Evolutionary conservation across 2,797 vertebrate species (phyloP).

Genomic region (Rhincodon typus): DNA sequence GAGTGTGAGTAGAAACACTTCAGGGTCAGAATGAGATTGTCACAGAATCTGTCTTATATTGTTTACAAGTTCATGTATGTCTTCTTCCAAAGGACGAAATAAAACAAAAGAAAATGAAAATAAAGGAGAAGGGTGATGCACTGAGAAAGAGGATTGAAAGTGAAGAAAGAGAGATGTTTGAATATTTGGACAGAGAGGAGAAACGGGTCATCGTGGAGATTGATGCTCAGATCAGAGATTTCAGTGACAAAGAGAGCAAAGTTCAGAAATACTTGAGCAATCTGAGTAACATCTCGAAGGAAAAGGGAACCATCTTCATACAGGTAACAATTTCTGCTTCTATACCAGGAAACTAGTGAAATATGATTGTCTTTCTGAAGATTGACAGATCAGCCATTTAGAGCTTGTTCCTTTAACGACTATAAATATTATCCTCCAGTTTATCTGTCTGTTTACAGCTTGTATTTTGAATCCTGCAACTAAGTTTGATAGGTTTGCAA

Average conservation of each 20-base stretch:
- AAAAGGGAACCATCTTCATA: background rate
- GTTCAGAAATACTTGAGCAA: background rate
- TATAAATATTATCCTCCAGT: background rate
- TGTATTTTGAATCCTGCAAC: background rate
- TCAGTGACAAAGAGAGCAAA: background rate
- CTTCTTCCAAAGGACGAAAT: background rate
- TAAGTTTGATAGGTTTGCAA: background rate
- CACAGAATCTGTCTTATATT: background rate
- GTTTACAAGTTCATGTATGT: background rate
- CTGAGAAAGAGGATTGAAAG: constrained; percentile 60
- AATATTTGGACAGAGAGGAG: constrained; percentile 57
- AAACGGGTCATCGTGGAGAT: constrained; percentile 50
- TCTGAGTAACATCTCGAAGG: background rate
- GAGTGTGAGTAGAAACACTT: background rate
- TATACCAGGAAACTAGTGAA: background rate
- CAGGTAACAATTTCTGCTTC: background rate
- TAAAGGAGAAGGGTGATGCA: constrained; percentile 56
- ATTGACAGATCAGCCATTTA: background rate
- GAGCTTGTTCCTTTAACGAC: background rate
- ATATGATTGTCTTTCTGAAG: background rate
- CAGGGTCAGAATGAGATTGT: background rate
- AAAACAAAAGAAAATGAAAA: background rate
- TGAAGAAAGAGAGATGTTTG: constrained; percentile 58
- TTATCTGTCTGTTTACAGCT: background rate
- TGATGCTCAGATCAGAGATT: constrained; percentile 46